A percentile compares a stretch with the other conserved stretches of the same genome.
Evolutionary conservation across 2,888 invertebrate species (phyloP).

Genomic region (Emmelina monodactyla): DNA sequence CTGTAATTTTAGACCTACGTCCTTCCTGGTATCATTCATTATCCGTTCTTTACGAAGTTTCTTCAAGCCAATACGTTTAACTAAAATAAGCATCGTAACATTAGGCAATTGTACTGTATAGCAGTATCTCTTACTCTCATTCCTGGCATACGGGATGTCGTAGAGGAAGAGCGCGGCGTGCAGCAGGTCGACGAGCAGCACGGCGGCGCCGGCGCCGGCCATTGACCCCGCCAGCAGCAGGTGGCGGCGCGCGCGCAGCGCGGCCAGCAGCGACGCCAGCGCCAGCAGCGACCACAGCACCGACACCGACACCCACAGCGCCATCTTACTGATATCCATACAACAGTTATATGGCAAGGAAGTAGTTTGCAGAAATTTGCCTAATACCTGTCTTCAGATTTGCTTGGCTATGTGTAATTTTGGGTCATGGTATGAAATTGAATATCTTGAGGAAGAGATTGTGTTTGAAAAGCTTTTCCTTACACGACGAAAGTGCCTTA

Average conservation of each 20-base stretch:
- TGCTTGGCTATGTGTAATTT: too few species aligned
- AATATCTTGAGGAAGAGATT: too few species aligned
- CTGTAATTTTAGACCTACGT: neutral
- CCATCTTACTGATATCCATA: neutral
- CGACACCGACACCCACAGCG: neutral
- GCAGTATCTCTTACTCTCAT: constrained; percentile 27
- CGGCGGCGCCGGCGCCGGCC: constrained; percentile 26
- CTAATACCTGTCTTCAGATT: neutral
- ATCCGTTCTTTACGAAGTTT: too few species aligned
- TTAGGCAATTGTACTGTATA: too few species aligned
- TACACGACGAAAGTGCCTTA: too few species aligned
- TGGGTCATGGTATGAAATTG: too few species aligned
- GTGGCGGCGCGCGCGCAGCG: neutral
- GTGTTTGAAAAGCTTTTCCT: too few species aligned
- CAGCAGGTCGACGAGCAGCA: constrained; percentile 29
- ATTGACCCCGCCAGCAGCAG: neutral
- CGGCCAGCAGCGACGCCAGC: neutral
- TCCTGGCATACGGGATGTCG: constrained; percentile 26
- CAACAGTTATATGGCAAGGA: neutral
- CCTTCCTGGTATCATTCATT: neutral
- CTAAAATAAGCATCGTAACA: too few species aligned
- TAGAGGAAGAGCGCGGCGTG: constrained; percentile 28
- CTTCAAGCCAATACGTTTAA: too few species aligned
- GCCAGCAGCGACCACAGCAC: constrained; percentile 20
- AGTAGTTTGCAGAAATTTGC: too few species aligned